Base-by-base conservation (phyloP, 2,113 vertebrate species). In the Chloebia gouldiae region DNA sequence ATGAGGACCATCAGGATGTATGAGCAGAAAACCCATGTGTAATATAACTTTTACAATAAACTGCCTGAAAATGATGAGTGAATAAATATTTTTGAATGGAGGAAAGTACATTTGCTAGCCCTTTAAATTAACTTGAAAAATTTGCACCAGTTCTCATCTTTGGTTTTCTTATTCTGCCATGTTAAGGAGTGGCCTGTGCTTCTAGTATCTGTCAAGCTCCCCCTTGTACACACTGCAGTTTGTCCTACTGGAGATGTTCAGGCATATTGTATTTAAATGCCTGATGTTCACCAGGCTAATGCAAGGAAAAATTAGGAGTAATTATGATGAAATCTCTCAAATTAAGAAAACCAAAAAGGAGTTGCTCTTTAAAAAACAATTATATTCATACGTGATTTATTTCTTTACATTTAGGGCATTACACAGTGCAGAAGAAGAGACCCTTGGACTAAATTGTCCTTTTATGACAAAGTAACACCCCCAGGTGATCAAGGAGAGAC, bases 291-390 rank as follows among this genome's bases (percentile, higher is more conserved):
- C 75, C 78, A 93, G 51, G 83, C 57, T 96, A 96, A 96, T 93
- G 75, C 44, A 94, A 94, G 87, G 89, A 97, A 95, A 93, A 91
- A 94, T 94, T 95, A 90, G 63, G 57, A 95, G 30, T 81, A 96
- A 93, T 97, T 93, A 95, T 75, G 71, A 91, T 93, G 78, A 97
- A 97, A 95, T 96, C 86, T 96, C 96, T 83, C 66, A 95, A 96
- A 96, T 95, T 86, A 85, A 9, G 8, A 60, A 96, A 69, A 76
- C 33, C 40, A 89, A 84, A 72, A 42, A 76, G 18, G 10, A 15
- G 4, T 8, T 12, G 2, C 18, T 60, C 5, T 47, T 86, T 16
- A 6, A 9, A 39, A 56, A 40, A 37, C 33, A 24, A 10, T 4
- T 49, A 17, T 72, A 57, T 86, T 97, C 66, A 68, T 35, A 65